Base-by-base conservation (phyloP, 2,797 vertebrate genomes). In the Parambassis ranga region DNA sequence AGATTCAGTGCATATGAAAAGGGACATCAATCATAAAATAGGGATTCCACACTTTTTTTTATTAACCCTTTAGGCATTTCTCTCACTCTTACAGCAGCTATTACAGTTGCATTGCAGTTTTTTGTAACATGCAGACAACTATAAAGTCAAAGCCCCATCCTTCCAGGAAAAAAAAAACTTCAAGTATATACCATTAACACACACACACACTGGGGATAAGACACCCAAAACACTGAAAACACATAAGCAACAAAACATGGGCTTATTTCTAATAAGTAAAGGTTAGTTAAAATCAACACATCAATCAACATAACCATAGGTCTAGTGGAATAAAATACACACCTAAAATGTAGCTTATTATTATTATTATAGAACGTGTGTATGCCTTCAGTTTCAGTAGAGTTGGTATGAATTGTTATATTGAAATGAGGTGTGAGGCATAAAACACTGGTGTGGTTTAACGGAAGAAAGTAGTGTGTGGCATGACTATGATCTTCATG, bases 41-140 rank as follows among this genome's bases (percentile, higher is more conserved):
- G 2, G 14, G 7, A 51, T 46, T 75, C 7, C 10, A 67, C 6
- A 35, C 4, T 33, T 72, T 62, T 60, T 56, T 81, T 74, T 33
- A 85, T 81, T 86, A 33, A 58, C 46, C 37, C 57, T 51, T 49
- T 8, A 49, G 47, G 62, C 24, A 64, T 63, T 48, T 49, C 18
- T 50, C 24, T 64, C 36, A 4, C 15, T 43, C 27, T 60, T 22
- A 55, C 43, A 77, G 58, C 66, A 79, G 42, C 58, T 56, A 56
- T 20, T 41, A 65, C 7, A 65, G 10, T 55, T 49, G n/a, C 6
- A 60, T 48, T 76, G 13, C 23, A 65, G 23, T 36, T 41, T 28
- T 31, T 9, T 26, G 27, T 26, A 23, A 43, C 77, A 63, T 69
- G 62, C 63, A 68, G 31, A 65, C 14, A 41, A 44, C 32, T 31